These are phyloP conservation scores for Batillaria attramentaria DNA, from an alignment of 1,140 invertebrate genomes.

Conservation along the genomic window DNA sequence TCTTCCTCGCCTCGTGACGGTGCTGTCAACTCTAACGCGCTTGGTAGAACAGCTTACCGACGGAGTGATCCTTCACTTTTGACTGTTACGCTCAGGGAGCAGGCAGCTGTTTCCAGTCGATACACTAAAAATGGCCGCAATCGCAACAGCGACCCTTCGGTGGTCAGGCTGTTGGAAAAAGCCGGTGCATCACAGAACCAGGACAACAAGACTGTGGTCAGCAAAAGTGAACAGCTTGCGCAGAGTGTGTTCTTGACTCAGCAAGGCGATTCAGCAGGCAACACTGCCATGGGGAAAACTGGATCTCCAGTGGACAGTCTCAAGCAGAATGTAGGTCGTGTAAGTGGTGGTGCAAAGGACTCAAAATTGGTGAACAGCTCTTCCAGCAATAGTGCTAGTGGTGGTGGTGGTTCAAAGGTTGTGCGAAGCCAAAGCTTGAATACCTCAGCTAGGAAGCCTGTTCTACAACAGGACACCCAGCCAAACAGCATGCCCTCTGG, in stretches of 20 bases:
- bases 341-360: background rate
- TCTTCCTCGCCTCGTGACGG: slow-evolving; percentile 42
- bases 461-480: too few species aligned
- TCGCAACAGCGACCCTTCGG: slow-evolving; percentile 8
- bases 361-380: background rate
- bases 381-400: background rate
- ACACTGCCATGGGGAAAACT: too few species aligned
- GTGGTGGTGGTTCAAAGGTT: background rate
- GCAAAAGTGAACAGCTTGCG: slow-evolving; percentile 14
- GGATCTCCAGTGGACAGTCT: too few species aligned
- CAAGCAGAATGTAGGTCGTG: too few species aligned
- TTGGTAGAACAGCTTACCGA: background rate
- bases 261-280: background rate
- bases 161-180: background rate
- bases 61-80: slow-evolving; percentile 23
- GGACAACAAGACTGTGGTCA: background rate
- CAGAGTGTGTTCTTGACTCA: slow-evolving; percentile 3
- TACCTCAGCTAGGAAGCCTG: background rate
- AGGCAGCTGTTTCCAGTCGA: too few species aligned
- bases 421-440: slow-evolving; percentile 5
- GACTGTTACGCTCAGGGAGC: slow-evolving; percentile 23
- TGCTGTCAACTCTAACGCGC: background rate
- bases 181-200: background rate
- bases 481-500: too few species aligned
- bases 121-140: background rate